A percentile compares a stretch with the other conserved stretches of the same genome.
Conservation (phyloP, 2,797 vertebrate species). For the Poecilia wingei region DNA sequence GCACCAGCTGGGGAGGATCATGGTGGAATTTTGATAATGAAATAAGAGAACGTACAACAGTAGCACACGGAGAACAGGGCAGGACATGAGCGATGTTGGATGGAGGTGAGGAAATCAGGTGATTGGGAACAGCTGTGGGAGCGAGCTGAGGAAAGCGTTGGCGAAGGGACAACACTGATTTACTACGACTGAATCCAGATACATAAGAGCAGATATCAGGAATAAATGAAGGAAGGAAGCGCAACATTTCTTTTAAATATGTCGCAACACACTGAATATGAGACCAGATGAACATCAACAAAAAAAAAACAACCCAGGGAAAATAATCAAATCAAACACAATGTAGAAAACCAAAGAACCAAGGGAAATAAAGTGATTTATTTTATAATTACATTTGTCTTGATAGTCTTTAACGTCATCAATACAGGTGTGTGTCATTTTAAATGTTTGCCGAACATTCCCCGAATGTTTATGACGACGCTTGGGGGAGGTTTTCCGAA, state of each 20-base stretch:
- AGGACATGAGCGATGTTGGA: neutral
- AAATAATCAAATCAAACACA: neutral
- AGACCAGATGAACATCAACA: neutral
- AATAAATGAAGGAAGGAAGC: neutral
- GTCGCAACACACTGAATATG: too few species aligned
- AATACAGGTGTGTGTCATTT: too few species aligned
- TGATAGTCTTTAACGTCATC: too few species aligned
- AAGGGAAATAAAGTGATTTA: neutral
- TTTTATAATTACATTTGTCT: too few species aligned
- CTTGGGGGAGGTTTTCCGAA: too few species aligned
- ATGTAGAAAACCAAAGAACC: too few species aligned
- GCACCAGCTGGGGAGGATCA: neutral
- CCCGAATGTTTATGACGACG: too few species aligned
- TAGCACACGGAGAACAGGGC: neutral
- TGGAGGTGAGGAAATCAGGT: neutral
- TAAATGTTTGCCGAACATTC: too few species aligned
- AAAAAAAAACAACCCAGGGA: neutral
- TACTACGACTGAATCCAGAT: neutral
- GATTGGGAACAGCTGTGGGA: neutral
- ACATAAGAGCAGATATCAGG: neutral
- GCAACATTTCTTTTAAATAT: neutral
- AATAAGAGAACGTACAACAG: neutral
- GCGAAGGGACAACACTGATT: neutral
- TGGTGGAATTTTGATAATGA: neutral
- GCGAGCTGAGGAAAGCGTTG: neutral